Evolutionary conservation across 2,113 vertebrate species (phyloP).

Genomic region (Myotis davidii): DNA sequence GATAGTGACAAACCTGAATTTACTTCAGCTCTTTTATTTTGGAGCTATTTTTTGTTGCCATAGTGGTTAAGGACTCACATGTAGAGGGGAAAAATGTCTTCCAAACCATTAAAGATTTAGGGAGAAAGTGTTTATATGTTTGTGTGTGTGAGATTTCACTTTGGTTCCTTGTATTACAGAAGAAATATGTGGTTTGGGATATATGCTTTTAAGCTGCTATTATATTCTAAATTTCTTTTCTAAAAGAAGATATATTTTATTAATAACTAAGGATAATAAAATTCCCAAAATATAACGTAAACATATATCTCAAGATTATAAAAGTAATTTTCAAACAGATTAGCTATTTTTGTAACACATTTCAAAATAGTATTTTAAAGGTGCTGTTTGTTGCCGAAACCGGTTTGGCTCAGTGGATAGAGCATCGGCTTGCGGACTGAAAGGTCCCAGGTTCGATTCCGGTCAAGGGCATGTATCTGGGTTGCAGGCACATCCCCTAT

Average conservation of each 20-base stretch:
- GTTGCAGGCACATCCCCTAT: no score
- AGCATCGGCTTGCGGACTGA: no score
- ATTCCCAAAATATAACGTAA: neutral
- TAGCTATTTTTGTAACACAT: neutral
- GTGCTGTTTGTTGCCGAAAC: neutral
- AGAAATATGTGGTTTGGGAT: neutral
- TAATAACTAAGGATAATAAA: neutral
- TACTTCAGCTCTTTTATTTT: constrained; percentile 26
- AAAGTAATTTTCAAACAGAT: neutral
- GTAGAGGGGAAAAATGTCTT: neutral
- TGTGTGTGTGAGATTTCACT: neutral
- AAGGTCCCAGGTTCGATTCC: no score
- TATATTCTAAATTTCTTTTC: neutral
- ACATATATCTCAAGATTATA: neutral
- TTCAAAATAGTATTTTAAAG: neutral
- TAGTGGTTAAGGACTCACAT: neutral
- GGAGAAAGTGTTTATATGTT: neutral
- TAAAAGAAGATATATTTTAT: neutral
- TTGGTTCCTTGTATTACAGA: neutral
- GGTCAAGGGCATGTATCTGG: no score
- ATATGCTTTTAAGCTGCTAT: neutral
- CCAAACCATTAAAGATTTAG: neutral
- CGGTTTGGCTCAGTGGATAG: no score
- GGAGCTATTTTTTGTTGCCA: neutral
- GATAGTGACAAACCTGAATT: neutral